These are phyloP conservation scores for Cordilura impudica DNA, from an alignment of 2,888 invertebrate species.

Conservation along the genomic window DNA sequence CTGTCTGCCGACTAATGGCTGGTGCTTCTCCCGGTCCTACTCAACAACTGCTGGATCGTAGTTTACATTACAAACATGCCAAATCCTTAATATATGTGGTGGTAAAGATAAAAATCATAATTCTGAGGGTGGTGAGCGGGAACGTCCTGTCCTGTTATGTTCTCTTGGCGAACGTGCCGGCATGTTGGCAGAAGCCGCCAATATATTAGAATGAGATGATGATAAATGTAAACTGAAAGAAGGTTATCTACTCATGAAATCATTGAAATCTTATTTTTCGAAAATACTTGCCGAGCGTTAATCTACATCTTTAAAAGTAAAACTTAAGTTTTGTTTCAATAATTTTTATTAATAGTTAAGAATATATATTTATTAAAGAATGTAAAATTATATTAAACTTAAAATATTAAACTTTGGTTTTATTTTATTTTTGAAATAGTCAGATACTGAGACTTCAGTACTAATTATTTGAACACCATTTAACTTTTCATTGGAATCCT, in stretches of 20 bases:
- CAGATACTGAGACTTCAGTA: too few species aligned
- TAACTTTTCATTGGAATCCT: too few species aligned
- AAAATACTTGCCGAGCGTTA: too few species aligned
- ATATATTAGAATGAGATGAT: slow-evolving; percentile 92
- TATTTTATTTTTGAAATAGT: too few species aligned
- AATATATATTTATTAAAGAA: too few species aligned
- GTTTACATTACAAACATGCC: slow-evolving; percentile 88
- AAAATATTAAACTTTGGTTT: too few species aligned
- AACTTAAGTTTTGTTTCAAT: too few species aligned
- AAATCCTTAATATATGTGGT: slow-evolving; percentile 89
- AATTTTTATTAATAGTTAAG: too few species aligned
- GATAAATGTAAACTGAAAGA: slow-evolving; percentile 92
- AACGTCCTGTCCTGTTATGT: slow-evolving; percentile 88
- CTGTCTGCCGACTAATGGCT: slow-evolving; percentile 94
- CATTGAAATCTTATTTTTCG: too few species aligned
- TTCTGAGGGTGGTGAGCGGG: slow-evolving; percentile 86
- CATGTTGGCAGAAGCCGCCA: slow-evolving; percentile 95
- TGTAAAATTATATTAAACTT: too few species aligned
- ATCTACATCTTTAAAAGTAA: too few species aligned
- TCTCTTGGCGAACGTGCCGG: slow-evolving; percentile 94
- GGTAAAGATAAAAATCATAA: slow-evolving; percentile 83
- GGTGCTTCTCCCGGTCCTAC: slow-evolving; percentile 96
- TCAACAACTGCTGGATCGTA: slow-evolving; percentile 91
- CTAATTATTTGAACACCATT: too few species aligned
- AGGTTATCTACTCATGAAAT: slow-evolving; percentile 91